A percentile compares a stretch with the other conserved stretches of the same genome.
phyloP scores from a whole-genome alignment of 2,797 vertebrate species.

The Alcedo atthis region DNA sequence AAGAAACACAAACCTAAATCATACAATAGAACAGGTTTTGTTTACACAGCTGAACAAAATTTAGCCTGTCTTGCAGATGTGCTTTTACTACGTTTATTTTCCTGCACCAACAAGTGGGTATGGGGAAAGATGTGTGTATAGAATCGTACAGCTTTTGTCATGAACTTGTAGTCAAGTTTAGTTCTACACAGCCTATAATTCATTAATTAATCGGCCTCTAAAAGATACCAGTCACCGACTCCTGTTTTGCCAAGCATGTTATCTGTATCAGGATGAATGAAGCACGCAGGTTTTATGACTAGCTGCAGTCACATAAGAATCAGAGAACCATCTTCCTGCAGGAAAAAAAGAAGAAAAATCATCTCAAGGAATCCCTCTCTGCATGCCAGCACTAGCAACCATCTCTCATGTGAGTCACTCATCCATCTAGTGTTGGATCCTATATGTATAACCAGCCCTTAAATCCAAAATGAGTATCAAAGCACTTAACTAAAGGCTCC shows the following conservation, averaged over 20 bases:
- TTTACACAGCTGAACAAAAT: not conserved
- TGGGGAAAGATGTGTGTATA: not conserved
- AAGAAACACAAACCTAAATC: not conserved
- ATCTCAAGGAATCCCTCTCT: not conserved
- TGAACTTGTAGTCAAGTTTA: not conserved
- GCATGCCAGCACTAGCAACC: not conserved
- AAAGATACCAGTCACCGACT: not conserved
- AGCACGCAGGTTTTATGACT: not conserved
- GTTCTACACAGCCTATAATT: not conserved
- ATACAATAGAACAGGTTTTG: not conserved
- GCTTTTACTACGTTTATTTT: not conserved
- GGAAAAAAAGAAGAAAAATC: not conserved
- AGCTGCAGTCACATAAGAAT: not conserved
- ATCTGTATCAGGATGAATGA: not conserved
- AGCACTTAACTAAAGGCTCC: not conserved
- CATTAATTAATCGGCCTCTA: not conserved
- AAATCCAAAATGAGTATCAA: constrained; percentile 12
- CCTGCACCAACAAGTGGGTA: fast-evolving
- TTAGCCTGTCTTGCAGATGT: not conserved
- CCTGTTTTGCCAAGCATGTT: not conserved
- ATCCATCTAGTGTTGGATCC: not conserved
- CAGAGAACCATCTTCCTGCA: not conserved
- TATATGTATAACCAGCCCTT: not conserved
- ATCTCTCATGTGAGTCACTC: not conserved
- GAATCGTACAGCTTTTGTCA: not conserved